Base-by-base conservation (phyloP, 2,888 invertebrate species). In the Drosophila mettleri region DNA sequence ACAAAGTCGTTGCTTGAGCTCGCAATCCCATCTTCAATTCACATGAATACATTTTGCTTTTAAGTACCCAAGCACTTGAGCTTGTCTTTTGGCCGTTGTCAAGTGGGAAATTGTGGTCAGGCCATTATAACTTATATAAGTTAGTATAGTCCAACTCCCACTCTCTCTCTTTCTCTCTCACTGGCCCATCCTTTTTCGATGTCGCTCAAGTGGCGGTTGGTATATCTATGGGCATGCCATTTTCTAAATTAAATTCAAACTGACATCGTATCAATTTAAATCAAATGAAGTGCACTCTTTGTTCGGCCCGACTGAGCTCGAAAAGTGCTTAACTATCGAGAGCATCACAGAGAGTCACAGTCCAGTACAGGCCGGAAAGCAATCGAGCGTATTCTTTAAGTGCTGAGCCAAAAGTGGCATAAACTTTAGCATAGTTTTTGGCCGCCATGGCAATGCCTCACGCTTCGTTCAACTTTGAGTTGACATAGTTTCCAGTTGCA, bases 71-170 rank as follows among this genome's bases (percentile, higher is more conserved):
- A 69, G 88, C 86, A 87, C 85, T 86, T 89, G 75, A 87, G 83
- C 89, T 89, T 89, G 85, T 75, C 85, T 86, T 89, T 86, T 82
- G 86, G 86, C 67, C 78, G 68, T 52, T 66, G 63, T 88, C 85
- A 81, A 84, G 83, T 84, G 74, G 86, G 69, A 86, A 84, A 70
- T 75, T 86, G 89, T 89, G 85, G 85, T 89, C 89, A 87, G 80
- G 72, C 85, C 85, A 86, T 86, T 86, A 86, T 86, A 86, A 86
- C 86, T 86, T 88, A 73, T 75, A 83, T 71, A 83, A 67, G 68
- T 80, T 46, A 52, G 38, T 46, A 29, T 20, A 12, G 22, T n/a
- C 6, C 6, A 9, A 10, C 16, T 12, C 34, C 16, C 16, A 6
- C 18, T 14, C 48, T 20, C 27, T 2, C 29, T 29, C 18, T 38